Conservation (phyloP, 2,888 invertebrate species). For the Seira musarum region DNA sequence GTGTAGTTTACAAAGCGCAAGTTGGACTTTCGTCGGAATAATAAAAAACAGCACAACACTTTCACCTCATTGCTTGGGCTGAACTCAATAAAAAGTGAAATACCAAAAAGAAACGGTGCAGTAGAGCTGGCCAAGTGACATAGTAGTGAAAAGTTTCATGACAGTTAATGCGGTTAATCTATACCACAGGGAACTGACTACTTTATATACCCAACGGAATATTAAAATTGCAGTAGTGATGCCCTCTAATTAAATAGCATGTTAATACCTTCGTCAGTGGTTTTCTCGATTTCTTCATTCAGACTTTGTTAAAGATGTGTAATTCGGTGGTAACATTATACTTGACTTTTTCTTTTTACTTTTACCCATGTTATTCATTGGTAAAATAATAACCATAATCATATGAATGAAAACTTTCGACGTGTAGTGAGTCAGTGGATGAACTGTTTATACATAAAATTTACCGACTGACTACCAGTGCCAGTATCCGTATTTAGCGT, state of each 20-base stretch:
- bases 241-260: not conserved
- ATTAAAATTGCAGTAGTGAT: not conserved
- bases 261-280: not conserved
- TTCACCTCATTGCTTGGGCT: not conserved
- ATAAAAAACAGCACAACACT: not conserved
- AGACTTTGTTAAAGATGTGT: too few species aligned
- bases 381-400: too few species aligned
- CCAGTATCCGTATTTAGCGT: too few species aligned
- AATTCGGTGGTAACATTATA: too few species aligned
- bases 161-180: slow-evolving; percentile 10
- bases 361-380: too few species aligned
- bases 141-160: slow-evolving; percentile 17
- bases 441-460: too few species aligned
- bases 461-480: too few species aligned
- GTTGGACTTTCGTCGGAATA: not conserved
- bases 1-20: not conserved
- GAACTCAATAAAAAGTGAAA: not conserved
- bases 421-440: too few species aligned
- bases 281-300: not conserved
- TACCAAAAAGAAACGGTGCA: not conserved
- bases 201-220: not conserved
- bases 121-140: not conserved
- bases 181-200: not conserved
- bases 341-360: too few species aligned
- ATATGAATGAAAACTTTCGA: too few species aligned